Conservation (phyloP, 2,888 invertebrate species). For the Adelphocoris suturalis region DNA sequence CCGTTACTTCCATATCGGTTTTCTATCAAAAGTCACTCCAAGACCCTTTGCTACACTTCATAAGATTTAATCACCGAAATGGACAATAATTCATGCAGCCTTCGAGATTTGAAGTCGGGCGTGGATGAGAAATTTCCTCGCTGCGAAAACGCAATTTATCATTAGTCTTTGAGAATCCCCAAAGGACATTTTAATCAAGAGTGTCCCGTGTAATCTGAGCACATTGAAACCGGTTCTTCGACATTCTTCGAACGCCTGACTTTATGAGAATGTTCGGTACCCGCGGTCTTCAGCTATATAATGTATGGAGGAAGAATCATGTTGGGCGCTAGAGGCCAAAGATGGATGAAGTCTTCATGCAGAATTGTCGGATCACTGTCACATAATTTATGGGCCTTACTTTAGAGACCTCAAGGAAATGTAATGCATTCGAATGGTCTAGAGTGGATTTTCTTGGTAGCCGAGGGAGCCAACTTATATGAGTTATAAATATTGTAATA, state of each 20-base stretch:
- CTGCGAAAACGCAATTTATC: constrained; percentile 48
- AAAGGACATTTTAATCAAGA: constrained; percentile 67
- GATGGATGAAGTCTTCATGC: constrained; percentile 25
- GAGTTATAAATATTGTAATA: no score
- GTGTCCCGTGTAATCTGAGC: constrained; percentile 43
- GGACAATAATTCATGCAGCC: neutral
- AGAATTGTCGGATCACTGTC: neutral
- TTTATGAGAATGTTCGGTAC: constrained; percentile 59
- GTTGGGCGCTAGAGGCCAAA: neutral
- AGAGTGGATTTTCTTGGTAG: no score
- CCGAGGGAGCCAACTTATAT: no score
- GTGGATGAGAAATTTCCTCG: neutral
- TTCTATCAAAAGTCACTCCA: no score
- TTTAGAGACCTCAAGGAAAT: no score
- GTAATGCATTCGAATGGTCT: no score
- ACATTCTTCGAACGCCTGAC: constrained; percentile 57
- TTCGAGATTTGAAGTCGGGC: neutral
- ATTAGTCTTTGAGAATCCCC: constrained; percentile 57
- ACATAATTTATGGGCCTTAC: neutral
- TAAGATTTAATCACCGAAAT: no score
- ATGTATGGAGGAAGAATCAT: constrained; percentile 9
- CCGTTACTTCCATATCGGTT: no score
- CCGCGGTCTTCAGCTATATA: neutral
- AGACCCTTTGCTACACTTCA: no score
- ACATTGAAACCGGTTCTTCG: constrained; percentile 59